Evolutionary conservation across 64 coral and sea anemone species (phyloP).

Genomic region (Montipora cactus): DNA sequence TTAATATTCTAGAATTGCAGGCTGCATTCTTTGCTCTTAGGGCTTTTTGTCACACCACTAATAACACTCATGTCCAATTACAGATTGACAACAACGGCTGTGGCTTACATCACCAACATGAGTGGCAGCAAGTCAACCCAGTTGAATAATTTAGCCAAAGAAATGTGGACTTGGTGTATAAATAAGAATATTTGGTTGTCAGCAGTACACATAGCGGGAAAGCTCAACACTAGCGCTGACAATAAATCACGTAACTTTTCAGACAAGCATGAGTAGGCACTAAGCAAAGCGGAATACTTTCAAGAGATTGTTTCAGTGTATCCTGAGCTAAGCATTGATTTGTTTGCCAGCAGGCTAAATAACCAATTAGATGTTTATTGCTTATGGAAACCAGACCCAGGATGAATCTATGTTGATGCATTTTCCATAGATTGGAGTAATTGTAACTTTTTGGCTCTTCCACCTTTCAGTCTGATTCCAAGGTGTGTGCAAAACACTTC

Average conservation of each 20-base stretch:
- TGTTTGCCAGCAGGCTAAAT: constrained; percentile 36
- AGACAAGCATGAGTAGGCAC: constrained; percentile 59
- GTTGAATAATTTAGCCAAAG: constrained; percentile 10
- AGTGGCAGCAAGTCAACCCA: background rate
- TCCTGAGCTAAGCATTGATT: background rate
- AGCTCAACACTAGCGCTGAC: constrained; percentile 49
- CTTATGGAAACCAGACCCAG: constrained; percentile 70
- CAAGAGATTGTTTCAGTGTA: background rate
- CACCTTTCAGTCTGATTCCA: too few relatives aligned
- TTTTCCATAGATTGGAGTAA: constrained; percentile 14
- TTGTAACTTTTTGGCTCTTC: background rate
- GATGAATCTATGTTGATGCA: constrained; percentile 56
- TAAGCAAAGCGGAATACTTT: background rate
- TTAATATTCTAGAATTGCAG: too few relatives aligned
- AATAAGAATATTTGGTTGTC: constrained; percentile 48
- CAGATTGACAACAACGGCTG: constrained; percentile 33
- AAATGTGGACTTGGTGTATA: constrained; percentile 16
- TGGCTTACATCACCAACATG: constrained; percentile 63
- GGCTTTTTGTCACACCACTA: background rate
- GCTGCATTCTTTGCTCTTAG: background rate
- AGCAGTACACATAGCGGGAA: constrained; percentile 62
- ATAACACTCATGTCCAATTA: background rate
- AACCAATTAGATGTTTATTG: constrained; percentile 43
- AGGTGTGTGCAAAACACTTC: too few relatives aligned
- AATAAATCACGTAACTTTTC: constrained; percentile 34